Percentiles rank a stretch among this genome's conserved stretches.
phyloP scores from a whole-genome alignment of 2,888 invertebrate genomes.

The Tubiluchus corallicola region DNA sequence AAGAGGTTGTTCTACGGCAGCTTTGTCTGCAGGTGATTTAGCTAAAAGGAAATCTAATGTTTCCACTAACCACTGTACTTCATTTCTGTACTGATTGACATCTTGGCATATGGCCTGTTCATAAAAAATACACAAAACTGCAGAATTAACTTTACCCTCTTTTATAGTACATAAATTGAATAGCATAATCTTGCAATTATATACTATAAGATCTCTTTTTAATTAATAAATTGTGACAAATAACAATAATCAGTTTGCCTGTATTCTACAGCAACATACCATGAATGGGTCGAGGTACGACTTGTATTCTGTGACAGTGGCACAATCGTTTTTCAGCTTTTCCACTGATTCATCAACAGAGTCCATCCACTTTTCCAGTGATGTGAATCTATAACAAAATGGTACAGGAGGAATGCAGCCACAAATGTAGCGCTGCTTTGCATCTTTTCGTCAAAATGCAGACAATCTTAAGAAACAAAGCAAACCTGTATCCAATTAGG shows the following conservation, averaged over 20 bases:
- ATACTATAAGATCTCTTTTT: no score
- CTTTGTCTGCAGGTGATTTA: slow-evolving; percentile 60
- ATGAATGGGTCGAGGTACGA: slow-evolving; percentile 62
- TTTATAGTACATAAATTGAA: no score
- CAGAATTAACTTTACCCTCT: no score
- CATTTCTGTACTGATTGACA: slow-evolving; percentile 71
- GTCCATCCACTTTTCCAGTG: slow-evolving; percentile 78
- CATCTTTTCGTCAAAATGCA: no score
- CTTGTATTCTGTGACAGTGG: slow-evolving; percentile 72
- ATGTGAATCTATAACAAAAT: slow-evolving; percentile 38
- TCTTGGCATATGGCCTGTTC: slow-evolving; percentile 65
- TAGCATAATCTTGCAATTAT: no score
- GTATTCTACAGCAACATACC: no score
- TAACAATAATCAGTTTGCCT: no score
- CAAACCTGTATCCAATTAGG: no score
- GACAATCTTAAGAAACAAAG: no score
- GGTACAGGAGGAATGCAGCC: neutral
- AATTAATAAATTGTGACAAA: no score
- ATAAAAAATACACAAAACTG: slow-evolving; percentile 13
- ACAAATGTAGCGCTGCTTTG: no score
- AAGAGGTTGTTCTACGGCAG: slow-evolving; percentile 54
- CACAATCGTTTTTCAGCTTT: slow-evolving; percentile 62
- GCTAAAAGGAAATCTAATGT: slow-evolving; percentile 66
- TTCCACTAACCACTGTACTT: slow-evolving; percentile 87
- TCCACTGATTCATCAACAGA: slow-evolving; percentile 62